Evolutionary conservation across 2,797 vertebrate genomes (phyloP), one percentile per base, ranked within the genome.

Genomic region (Alosa sapidissima): DNA sequence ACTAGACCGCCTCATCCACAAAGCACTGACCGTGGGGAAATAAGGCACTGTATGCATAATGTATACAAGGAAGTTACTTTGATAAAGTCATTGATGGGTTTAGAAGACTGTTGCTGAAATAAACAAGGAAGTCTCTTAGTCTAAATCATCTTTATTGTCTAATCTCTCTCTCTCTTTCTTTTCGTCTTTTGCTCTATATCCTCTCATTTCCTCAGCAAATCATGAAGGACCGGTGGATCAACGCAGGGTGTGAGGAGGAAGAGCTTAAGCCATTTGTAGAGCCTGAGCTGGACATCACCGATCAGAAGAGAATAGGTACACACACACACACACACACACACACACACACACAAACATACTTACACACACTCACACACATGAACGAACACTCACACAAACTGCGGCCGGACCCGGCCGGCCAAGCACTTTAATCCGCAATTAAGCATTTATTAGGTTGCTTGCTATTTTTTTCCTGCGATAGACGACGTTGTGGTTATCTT

Each of bases 191-290:
- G 11, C 2, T 52, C 51, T 52, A 11, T 52, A 13, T 14, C 14
- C 51, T 52, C 51, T 51, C 78, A 13, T 60, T n/a, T 54, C 68
- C 86, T 83, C 88, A 98, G 97, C 97, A 98, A 98, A 98, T 97
- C 91, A 98, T 98, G 97, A 97, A 96, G 94, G 97, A 98, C 91
- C 96, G 97, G 78, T 98, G 97, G 97, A 97, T 98, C 91, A 97
- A 97, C 13, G 94, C 95, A 45, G 96, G 97, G 28, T 96, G 95
- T 54, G 97, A 98, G 68, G 97, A 97, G n/a, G 97, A 97, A 1
- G 95, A 96, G n/a, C 96, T 98, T 83, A 97, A 97, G 88, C 97
- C 97, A 14, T 98, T 97, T 85, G 86, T 95, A 41, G 97, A 98
- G 91, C 97, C 97, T 78, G 96, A 97, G 85, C 91, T 96, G 89